These are phyloP conservation scores for Zygaena filipendulae DNA, from an alignment of 2,888 invertebrate genomes.

Conservation along the genomic window DNA sequence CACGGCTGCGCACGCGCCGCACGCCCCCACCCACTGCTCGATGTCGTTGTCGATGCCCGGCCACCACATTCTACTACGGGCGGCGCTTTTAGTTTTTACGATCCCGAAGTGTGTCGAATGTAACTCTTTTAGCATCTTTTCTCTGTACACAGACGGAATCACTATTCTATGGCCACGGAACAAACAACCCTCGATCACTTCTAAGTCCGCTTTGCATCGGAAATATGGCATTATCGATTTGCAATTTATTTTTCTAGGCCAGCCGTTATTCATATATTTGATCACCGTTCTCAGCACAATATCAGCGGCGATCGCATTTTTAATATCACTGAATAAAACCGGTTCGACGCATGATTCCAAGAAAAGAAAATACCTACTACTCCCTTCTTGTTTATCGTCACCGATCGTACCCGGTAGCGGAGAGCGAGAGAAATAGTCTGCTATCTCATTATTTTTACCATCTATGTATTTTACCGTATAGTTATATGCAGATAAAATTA, in stretches of 20 bases:
- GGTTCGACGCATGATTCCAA: constrained; percentile 6
- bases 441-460: constrained; percentile 9
- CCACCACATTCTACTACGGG: too few species aligned
- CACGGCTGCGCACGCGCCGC: constrained; percentile 5
- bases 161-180: constrained; percentile 13
- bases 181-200: constrained; percentile 13
- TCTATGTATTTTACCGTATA: constrained; percentile 10
- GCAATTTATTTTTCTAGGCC: constrained; percentile 15
- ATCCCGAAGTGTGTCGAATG: constrained; percentile 16
- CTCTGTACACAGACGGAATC: constrained; percentile 6
- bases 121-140: constrained; percentile 9
- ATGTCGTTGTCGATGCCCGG: constrained; percentile 14
- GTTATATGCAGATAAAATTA: constrained; percentile 14
- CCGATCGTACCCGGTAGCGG: constrained; percentile 7
- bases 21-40: constrained; percentile 10
- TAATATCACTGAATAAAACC: constrained; percentile 8
- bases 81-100: constrained; percentile 12
- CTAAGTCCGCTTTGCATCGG: constrained; percentile 14
- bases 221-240: constrained; percentile 13
- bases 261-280: constrained; percentile 14
- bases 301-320: constrained; percentile 7
- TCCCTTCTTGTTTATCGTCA: too few species aligned
- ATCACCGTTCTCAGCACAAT: constrained; percentile 11
- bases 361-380: too few species aligned
- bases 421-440: constrained; percentile 14